Evolutionary conservation across 2,797 vertebrate species (phyloP).

Genomic region (Hybognathus amarus): DNA sequence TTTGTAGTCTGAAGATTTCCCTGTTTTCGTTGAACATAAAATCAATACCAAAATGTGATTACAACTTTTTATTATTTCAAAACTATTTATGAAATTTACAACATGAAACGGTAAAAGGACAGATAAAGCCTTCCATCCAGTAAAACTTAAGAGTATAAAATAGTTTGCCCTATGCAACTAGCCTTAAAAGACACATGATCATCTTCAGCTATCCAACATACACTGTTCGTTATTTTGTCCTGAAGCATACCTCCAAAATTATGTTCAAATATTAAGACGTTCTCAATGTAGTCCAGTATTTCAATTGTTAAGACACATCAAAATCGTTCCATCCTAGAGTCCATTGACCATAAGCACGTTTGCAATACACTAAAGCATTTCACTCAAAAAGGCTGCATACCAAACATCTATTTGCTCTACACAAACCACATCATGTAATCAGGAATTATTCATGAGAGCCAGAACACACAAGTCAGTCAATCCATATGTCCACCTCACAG

Average conservation of each 20-base stretch:
- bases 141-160: not conserved
- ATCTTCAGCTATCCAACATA: not conserved
- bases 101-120: not conserved
- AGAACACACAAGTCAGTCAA: constrained; percentile 21
- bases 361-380: constrained; percentile 14
- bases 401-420: constrained; percentile 36
- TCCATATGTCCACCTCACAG: not conserved
- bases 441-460: not conserved
- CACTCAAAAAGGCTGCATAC: constrained; percentile 19
- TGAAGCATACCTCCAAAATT: not conserved
- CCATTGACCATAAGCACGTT: not conserved
- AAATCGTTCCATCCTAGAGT: not conserved
- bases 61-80: constrained; percentile 44
- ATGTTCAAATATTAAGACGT: not conserved
- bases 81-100: constrained; percentile 31
- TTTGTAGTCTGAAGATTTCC: too few relatives aligned
- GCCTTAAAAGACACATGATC: constrained; percentile 1
- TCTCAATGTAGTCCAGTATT: not conserved
- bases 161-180: not conserved
- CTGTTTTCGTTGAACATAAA: not conserved
- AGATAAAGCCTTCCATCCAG: constrained; percentile 3
- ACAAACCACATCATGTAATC: constrained; percentile 3
- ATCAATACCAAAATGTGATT: not conserved
- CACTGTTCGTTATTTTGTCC: not conserved
- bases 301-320: not conserved